Percentiles rank a stretch among this genome's conserved stretches.
Evolutionary conservation across 1,140 invertebrate species (phyloP).

Genomic region (Chironomus tepperi): DNA sequence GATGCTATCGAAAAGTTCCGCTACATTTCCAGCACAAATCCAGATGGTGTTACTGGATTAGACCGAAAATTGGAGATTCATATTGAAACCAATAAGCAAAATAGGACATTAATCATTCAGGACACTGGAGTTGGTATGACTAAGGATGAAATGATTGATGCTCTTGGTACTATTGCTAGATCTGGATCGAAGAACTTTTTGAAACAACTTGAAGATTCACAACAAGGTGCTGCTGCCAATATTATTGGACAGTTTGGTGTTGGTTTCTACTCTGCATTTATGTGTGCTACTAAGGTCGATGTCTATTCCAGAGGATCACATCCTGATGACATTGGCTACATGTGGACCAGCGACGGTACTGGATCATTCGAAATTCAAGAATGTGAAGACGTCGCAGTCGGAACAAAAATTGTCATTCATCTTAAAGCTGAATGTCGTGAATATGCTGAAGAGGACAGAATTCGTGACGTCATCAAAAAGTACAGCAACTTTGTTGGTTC

Average conservation of each 20-base stretch:
- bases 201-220: constrained; percentile 69
- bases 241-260: constrained; percentile 99
- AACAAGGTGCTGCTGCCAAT: constrained; percentile 51
- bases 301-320: constrained; percentile 71
- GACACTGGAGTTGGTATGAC: constrained; percentile 93
- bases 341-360: constrained; percentile 86
- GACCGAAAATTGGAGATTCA: constrained; percentile 74
- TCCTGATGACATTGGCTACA: constrained; percentile 56
- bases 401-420: constrained; percentile 90
- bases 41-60: constrained; percentile 38
- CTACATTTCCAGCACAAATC: constrained; percentile 55
- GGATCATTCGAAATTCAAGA: constrained; percentile 84
- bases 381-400: constrained; percentile 70
- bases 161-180: constrained; percentile 89
- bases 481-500: constrained; percentile 96
- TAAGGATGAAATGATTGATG: constrained; percentile 79
- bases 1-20: constrained; percentile 92
- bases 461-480: constrained; percentile 83
- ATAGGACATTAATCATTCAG: constrained; percentile 77
- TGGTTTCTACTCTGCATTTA: constrained; percentile 95
- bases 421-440: constrained; percentile 79
- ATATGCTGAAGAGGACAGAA: constrained; percentile 77
- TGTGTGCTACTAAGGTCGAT: constrained; percentile 91
- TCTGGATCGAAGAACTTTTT: constrained; percentile 93
- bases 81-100: constrained; percentile 80